These are phyloP conservation scores for Rousettus leschenaultii DNA, from an alignment of 2,113 vertebrate species.

Conservation along the genomic window DNA sequence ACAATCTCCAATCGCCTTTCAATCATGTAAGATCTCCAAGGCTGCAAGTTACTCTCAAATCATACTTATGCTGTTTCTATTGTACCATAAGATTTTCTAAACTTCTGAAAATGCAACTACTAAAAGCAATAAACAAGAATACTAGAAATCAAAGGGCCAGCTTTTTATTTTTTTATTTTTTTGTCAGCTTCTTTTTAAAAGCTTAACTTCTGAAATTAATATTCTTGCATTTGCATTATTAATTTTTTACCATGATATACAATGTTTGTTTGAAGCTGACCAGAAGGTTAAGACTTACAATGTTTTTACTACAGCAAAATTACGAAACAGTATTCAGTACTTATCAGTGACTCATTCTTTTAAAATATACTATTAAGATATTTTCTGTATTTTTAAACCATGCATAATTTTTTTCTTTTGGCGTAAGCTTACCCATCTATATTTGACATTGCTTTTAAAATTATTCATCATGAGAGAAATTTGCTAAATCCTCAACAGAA, in stretches of 20 bases:
- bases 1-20: neutral
- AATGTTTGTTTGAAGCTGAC: neutral
- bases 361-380: neutral
- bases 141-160: neutral
- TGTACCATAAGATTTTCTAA: slow-evolving; percentile 3
- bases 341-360: neutral
- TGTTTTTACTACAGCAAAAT: neutral
- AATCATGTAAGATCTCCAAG: neutral
- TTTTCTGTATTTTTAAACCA: neutral
- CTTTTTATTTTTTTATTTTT: neutral
- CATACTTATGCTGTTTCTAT: neutral
- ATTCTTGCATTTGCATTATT: neutral
- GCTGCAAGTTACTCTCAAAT: slow-evolving; percentile 5
- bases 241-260: neutral
- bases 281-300: neutral
- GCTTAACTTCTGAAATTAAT: neutral
- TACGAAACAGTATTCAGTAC: neutral
- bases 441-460: neutral
- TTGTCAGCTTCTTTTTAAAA: neutral
- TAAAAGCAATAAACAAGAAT: neutral
- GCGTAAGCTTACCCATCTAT: neutral
- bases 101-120: slow-evolving; percentile 7
- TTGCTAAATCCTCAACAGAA: neutral
- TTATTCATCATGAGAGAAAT: neutral
- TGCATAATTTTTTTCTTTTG: neutral